Evolutionary conservation across 2,888 invertebrate genomes (phyloP).

Genomic region (Oxytorus armatus): DNA sequence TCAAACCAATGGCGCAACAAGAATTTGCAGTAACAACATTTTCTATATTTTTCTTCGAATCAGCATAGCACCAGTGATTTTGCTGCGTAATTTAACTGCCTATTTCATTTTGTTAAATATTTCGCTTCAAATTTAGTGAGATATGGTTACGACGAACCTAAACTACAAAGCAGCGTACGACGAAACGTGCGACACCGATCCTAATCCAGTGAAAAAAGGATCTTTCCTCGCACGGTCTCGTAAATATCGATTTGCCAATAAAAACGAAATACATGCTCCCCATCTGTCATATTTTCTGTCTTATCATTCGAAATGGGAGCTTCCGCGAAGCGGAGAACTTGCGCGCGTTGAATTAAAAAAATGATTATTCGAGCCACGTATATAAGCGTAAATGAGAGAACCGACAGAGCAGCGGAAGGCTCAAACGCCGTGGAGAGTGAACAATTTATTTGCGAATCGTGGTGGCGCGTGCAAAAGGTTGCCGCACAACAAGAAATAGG

Average conservation of each 20-base stretch:
- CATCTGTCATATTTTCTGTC: neutral
- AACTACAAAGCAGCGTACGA: too few species aligned
- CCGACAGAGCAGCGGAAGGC: neutral
- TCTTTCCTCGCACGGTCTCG: too few species aligned
- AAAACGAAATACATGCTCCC: neutral
- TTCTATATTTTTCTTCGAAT: too few species aligned
- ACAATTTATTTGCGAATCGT: constrained; percentile 58
- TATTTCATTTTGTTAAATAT: too few species aligned
- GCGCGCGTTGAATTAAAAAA: neutral
- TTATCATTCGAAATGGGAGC: neutral
- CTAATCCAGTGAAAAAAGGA: too few species aligned
- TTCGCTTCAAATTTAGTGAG: too few species aligned
- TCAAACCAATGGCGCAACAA: too few species aligned
- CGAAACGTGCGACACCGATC: too few species aligned
- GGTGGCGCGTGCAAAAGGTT: constrained; percentile 40
- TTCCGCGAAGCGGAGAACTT: neutral
- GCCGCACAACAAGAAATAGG: constrained; percentile 12
- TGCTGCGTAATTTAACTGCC: too few species aligned
- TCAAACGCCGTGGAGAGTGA: constrained; percentile 12
- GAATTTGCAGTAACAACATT: too few species aligned
- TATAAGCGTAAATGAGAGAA: constrained; percentile 13
- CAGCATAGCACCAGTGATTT: too few species aligned
- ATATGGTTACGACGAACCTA: too few species aligned
- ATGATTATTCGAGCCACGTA: neutral
- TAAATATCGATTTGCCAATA: neutral